phyloP scores from a whole-genome alignment of 2,113 vertebrate species.

The Dissostichus mawsoni region DNA sequence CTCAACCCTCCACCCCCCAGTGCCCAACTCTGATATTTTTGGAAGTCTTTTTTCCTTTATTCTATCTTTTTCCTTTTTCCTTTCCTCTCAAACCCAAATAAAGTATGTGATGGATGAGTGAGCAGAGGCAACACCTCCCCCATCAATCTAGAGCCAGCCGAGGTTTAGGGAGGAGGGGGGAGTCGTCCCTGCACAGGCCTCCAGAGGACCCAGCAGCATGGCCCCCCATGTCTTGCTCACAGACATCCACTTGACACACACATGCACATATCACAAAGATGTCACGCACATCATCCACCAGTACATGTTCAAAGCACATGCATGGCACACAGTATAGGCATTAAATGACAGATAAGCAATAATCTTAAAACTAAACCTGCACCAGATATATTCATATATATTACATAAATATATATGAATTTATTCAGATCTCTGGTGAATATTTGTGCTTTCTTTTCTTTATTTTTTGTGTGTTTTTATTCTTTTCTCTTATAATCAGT shows the following conservation, averaged over 20 bases:
- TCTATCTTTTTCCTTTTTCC: constrained; percentile 69
- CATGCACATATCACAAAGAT: constrained; percentile 10
- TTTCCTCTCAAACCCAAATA: constrained; percentile 85
- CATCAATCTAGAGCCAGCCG: constrained; percentile 76
- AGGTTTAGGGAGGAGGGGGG: constrained; percentile 55
- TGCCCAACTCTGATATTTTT: constrained; percentile 82
- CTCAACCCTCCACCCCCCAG: constrained; percentile 56
- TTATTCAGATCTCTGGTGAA: no score
- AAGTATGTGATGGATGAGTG: constrained; percentile 85
- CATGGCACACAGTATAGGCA: neutral
- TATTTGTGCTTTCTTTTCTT: no score
- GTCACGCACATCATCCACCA: constrained; percentile 8
- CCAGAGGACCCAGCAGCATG: constrained; percentile 53
- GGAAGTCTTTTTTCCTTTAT: constrained; percentile 77
- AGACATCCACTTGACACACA: constrained; percentile 58
- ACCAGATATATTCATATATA: neutral
- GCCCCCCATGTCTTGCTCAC: constrained; percentile 54
- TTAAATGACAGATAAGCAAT: constrained; percentile 15
- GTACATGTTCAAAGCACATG: constrained; percentile 18
- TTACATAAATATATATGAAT: no score
- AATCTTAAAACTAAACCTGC: constrained; percentile 18
- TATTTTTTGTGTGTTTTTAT: no score
- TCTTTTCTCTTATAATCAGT: no score
- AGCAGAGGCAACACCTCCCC: constrained; percentile 84
- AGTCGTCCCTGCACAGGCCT: constrained; percentile 71